phyloP scores from a whole-genome alignment of 2,888 invertebrate genomes.

The Torymus auratus region DNA sequence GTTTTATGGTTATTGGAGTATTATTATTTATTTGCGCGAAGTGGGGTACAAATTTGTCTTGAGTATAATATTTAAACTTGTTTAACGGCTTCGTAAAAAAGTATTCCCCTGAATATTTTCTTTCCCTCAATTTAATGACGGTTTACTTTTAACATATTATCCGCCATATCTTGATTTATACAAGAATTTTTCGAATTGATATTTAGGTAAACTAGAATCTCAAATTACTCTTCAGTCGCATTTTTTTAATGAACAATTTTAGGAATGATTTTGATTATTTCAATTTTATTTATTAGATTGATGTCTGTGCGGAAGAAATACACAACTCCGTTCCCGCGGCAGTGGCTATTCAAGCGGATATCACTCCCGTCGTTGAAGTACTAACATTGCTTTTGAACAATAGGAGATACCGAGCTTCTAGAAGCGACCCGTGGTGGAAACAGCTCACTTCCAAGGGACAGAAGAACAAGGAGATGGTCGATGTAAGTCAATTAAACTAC shows the following conservation, averaged over 20 bases:
- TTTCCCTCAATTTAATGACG: too few species aligned
- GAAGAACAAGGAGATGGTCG: slow-evolving; percentile 84
- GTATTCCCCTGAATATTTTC: too few species aligned
- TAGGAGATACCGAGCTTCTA: slow-evolving; percentile 79
- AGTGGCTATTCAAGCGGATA: slow-evolving; percentile 91
- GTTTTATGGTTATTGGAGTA: too few species aligned
- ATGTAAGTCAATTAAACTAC: slow-evolving; percentile 76
- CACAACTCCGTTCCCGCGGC: slow-evolving; percentile 91
- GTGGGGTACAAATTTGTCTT: too few species aligned
- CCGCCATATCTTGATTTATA: too few species aligned
- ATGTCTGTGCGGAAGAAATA: slow-evolving; percentile 92
- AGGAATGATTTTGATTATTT: background rate
- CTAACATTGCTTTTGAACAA: slow-evolving; percentile 80
- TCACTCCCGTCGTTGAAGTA: slow-evolving; percentile 84
- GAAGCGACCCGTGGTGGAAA: slow-evolving; percentile 86
- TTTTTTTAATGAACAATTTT: slow-evolving; percentile 7
- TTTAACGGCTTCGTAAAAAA: too few species aligned
- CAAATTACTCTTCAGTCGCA: background rate
- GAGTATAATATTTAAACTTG: too few species aligned
- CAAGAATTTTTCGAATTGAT: too few species aligned
- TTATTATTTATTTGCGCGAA: too few species aligned
- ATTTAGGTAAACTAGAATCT: too few species aligned
- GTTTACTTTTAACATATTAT: too few species aligned
- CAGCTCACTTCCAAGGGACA: slow-evolving; percentile 83
- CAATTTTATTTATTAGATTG: slow-evolving; percentile 80